phyloP scores from a whole-genome alignment of 1,140 invertebrate species.

The Drosophila athabasca region DNA sequence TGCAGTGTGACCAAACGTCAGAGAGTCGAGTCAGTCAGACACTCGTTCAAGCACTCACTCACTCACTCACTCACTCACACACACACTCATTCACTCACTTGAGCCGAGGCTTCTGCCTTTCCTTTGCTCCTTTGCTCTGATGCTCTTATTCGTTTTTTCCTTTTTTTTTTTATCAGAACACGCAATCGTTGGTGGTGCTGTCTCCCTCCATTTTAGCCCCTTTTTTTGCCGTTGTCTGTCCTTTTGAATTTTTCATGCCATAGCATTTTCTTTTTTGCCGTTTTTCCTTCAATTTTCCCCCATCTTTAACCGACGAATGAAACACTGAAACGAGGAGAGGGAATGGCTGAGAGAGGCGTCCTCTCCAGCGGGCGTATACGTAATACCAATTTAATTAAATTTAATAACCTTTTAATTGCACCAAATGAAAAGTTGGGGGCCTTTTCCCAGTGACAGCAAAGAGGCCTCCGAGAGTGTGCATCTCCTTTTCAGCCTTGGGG shows the following conservation, averaged over 20 bases:
- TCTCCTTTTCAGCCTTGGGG: too few relatives aligned
- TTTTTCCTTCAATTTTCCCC: not conserved
- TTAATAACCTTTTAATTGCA: conserved; percentile 69
- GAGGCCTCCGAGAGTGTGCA: too few relatives aligned
- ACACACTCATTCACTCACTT: conserved; percentile 27
- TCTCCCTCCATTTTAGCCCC: conserved; percentile 15
- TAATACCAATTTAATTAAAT: conserved; percentile 69
- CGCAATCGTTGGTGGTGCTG: conserved; percentile 28
- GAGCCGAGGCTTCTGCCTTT: conserved; percentile 3
- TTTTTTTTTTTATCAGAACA: conserved; percentile 55
- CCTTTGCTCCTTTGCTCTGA: conserved; percentile 5
- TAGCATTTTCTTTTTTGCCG: conserved; percentile 31
- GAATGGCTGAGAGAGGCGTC: not conserved
- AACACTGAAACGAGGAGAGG: too few relatives aligned
- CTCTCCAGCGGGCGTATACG: conserved; percentile 49
- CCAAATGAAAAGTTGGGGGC: not conserved
- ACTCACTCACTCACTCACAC: conserved; percentile 31
- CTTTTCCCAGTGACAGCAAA: conserved; percentile 4
- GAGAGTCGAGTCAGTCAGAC: conserved; percentile 34
- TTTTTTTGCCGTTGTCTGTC: conserved; percentile 33
- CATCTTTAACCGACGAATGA: conserved; percentile 34
- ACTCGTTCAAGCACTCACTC: conserved; percentile 23
- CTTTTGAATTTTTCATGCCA: conserved; percentile 56
- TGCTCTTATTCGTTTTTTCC: not conserved
- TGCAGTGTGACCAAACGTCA: conserved; percentile 16